Conservation (phyloP, 2,113 vertebrate genomes). For the Tichodroma muraria region DNA sequence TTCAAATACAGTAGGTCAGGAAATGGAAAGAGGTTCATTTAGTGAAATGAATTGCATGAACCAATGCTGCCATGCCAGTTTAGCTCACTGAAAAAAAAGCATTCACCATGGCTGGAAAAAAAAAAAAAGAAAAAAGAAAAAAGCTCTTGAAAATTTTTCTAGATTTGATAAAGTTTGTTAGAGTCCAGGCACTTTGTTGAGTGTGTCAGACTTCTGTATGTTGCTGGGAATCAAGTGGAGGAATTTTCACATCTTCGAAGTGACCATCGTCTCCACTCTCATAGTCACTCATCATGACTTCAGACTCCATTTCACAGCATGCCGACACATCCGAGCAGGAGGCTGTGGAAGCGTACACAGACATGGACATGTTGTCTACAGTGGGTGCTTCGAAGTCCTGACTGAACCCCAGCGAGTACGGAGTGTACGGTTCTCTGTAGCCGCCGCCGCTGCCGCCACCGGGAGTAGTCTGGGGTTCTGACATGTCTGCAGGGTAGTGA, state of each 20-base stretch:
- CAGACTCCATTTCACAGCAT: constrained; percentile 89
- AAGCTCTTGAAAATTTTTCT: constrained; percentile 43
- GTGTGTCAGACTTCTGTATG: constrained; percentile 95
- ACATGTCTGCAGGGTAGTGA: constrained; percentile 81
- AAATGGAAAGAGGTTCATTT: constrained; percentile 47
- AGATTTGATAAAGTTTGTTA: constrained; percentile 42
- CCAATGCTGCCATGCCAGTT: constrained; percentile 61
- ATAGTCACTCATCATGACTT: constrained; percentile 95
- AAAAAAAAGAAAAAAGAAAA: background rate
- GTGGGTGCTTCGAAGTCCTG: constrained; percentile 82
- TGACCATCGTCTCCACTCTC: constrained; percentile 91
- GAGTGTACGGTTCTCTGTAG: constrained; percentile 74
- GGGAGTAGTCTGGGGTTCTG: constrained; percentile 70
- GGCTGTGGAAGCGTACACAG: constrained; percentile 87
- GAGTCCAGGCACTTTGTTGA: constrained; percentile 92
- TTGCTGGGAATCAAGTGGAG: constrained; percentile 87
- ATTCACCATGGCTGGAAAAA: background rate
- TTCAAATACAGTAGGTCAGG: constrained; percentile 38
- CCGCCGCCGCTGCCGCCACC: constrained; percentile 57
- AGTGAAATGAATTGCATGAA: constrained; percentile 51
- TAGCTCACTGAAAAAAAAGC: constrained; percentile 58
- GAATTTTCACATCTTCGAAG: constrained; percentile 83
- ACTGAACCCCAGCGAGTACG: constrained; percentile 76
- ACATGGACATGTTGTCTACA: constrained; percentile 87
- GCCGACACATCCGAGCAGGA: constrained; percentile 98